Base-by-base conservation (phyloP, 2,113 vertebrate species). In the Cepphus grylle region DNA sequence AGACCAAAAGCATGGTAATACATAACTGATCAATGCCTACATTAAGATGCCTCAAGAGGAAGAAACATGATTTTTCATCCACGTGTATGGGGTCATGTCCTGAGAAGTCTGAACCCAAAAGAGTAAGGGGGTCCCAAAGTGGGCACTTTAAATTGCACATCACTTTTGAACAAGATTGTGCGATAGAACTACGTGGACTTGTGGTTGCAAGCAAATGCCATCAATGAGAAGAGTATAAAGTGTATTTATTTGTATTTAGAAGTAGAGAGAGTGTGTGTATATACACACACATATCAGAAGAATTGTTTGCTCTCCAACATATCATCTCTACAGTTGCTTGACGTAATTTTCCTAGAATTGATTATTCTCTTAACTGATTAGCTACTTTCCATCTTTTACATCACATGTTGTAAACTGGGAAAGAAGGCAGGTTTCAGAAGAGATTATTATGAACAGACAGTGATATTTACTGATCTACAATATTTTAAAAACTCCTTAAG, bases 331-430 rank as follows among this genome's bases (percentile, higher is more conserved):
- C 14, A 82, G 56, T 62, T 91, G 52, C 38, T 45, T 89, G 71
- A 38, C 21, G 25, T 88, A 84, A 40, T 88, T 90, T 84, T 91
- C 50, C 56, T 93, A 53, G 47, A 62, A 71, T 66, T 86, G 61
- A 80, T 93, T 86, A 77, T 81, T 95, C 47, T 93, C 47, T 80
- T 25, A 76, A 42, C 61, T 62, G 76, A 88, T 82, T 79, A 96
- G 76, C 71, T 77, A 42, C 61, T 71, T 88, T 79, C 70, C 27
- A 73, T 49, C 36, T 76, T 90, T 77, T 92, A 59, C 17, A 55
- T 69, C 65, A 50, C 23, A 30, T 50, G 32, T 49, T 81, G 20
- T 91, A 91, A 89, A 63, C 34, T 55, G 62, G 26, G 86, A 53
- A 88, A 56, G 58, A 58, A 65, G 55, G 32, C 12, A 7, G 62